Percentiles rank a stretch among this genome's conserved stretches.
phyloP scores from a whole-genome alignment of 2,888 invertebrate species.

The Augochlorella aurata region DNA sequence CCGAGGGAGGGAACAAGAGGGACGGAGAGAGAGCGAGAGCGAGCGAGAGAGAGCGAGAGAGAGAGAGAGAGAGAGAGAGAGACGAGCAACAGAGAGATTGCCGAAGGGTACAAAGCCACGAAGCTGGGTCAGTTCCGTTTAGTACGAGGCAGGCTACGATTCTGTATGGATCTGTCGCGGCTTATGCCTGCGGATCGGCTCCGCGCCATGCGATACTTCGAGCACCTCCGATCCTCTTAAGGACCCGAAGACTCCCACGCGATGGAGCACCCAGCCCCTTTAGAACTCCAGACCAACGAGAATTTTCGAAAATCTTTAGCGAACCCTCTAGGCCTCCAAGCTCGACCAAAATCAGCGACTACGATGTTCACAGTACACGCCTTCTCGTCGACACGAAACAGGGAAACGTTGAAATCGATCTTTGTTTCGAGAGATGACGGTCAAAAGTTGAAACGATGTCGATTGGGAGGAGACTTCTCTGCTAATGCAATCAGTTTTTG shows the following conservation, averaged over 20 bases:
- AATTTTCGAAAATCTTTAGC: too few relatives aligned
- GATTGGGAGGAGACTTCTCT: too few relatives aligned
- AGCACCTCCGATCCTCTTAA: conserved; percentile 3
- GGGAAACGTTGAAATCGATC: too few relatives aligned
- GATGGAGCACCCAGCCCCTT: background rate
- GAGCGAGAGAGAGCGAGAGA: conserved; percentile 21
- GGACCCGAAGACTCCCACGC: background rate
- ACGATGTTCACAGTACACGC: too few relatives aligned
- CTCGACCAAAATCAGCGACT: too few relatives aligned
- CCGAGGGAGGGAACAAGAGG: conserved; percentile 34
- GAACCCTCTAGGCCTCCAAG: too few relatives aligned
- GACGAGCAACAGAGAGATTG: conserved; percentile 60
- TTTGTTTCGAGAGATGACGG: too few relatives aligned
- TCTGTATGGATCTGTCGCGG: conserved; percentile 62
- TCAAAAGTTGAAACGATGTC: too few relatives aligned
- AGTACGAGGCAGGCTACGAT: conserved; percentile 68
- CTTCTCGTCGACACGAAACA: too few relatives aligned
- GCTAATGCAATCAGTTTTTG: too few relatives aligned
- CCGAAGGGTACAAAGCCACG: conserved; percentile 68
- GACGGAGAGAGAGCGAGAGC: conserved; percentile 19
- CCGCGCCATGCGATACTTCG: background rate
- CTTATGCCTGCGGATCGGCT: conserved; percentile 14
- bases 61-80: conserved; percentile 33
- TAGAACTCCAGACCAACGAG: too few relatives aligned
- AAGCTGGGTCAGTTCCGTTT: conserved; percentile 73